Conservation (phyloP, 2,113 vertebrate species). For the Peromyscus maniculatus region DNA sequence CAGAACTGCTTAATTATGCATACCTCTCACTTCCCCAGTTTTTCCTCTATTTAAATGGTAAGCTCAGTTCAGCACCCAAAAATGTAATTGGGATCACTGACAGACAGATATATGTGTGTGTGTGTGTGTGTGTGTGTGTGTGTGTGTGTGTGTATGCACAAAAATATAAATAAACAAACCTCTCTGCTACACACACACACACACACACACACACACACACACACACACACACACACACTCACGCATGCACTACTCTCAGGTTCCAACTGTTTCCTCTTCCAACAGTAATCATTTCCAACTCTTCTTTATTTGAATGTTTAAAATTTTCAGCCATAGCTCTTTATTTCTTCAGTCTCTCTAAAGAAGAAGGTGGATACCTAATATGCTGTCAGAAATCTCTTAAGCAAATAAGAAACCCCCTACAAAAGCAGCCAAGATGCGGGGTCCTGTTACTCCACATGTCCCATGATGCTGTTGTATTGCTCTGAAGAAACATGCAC, state of each 20-base stretch:
- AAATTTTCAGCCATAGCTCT: neutral
- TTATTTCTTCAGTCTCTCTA: neutral
- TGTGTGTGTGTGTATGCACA: too few relatives aligned
- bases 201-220: neutral
- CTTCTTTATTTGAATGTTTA: constrained; percentile 47
- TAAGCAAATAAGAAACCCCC: neutral
- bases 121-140: too few relatives aligned
- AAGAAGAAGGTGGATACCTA: neutral
- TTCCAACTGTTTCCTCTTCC: neutral
- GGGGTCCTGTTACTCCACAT: neutral
- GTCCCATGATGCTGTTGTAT: neutral
- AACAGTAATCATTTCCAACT: constrained; percentile 16
- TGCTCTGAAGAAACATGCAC: neutral
- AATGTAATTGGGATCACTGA: too few relatives aligned
- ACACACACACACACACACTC: neutral
- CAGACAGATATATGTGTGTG: neutral
- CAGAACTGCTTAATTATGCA: neutral
- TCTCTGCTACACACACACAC: neutral
- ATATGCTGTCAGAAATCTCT: neutral
- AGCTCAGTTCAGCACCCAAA: neutral
- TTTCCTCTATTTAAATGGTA: neutral
- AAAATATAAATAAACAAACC: too few relatives aligned
- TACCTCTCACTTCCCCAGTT: neutral
- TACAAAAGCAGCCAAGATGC: neutral
- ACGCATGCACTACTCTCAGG: neutral